Base-by-base conservation (phyloP, 2,113 vertebrate species). In the Lophotis ruficrista region DNA sequence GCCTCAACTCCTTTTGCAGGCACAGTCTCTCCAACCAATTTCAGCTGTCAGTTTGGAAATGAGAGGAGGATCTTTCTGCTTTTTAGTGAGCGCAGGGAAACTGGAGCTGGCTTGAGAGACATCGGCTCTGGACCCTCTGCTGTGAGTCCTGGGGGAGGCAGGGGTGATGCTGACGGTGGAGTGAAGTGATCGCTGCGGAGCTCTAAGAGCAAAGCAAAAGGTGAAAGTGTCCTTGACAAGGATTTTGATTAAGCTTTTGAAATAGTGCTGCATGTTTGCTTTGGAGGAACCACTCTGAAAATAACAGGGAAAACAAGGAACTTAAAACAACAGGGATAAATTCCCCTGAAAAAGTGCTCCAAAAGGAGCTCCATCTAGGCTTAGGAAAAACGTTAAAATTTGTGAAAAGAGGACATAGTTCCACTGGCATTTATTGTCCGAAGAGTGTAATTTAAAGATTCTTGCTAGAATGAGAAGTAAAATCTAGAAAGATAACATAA, bases 401-500 rank as follows among this genome's bases (percentile, higher is more conserved):
- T 3, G 14, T 90, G 50, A 72, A 80, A 76, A 93, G 38, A 75
- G 37, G 51, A 62, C 1, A 5, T 53, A 15, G 57, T 90, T 91
- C 72, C 12, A 2, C 86, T 90, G 76, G 64, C 30, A 84, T 91
- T 93, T 95, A 89, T 81, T 96, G 91, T 78, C 80, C 51, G 15
- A 85, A 81, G n/a, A 87, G 47, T 75, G 43, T 79, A 81, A 92
- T 90, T 91, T 82, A 91, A 86, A 81, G 72, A 71, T 84, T 75
- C 72, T 89, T 21, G 10, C 60, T 89, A n/a, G 64, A 95, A 84
- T 56, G 77, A 90, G 89, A 90, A 81, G 83, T 89, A 84, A 93
- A 89, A 94, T 89, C 80, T 66, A 51, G 54, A 83, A 72, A 14
- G 47, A 82, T 89, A 94, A 78, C 43, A 58, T 75, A 94, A 84